Evolutionary conservation across 2,113 vertebrate species (phyloP).

Genomic region (Columbina picui): DNA sequence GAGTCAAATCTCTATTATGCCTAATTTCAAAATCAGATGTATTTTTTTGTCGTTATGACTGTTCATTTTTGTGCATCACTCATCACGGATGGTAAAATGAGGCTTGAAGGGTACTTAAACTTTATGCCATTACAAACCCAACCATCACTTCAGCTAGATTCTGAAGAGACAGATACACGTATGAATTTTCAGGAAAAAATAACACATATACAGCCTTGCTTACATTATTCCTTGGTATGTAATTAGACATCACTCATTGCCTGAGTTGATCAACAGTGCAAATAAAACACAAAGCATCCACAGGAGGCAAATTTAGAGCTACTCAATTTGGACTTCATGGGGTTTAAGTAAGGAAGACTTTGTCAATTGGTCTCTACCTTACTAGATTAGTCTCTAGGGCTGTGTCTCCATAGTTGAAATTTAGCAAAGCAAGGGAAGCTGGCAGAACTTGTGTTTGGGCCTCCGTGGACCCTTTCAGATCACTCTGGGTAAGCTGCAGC

Average conservation of each 20-base stretch:
- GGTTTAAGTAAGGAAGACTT: slow-evolving; percentile 17
- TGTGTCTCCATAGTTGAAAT: not conserved
- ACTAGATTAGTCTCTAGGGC: not conserved
- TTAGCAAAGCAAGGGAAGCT: not conserved
- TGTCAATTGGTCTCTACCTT: slow-evolving; percentile 5
- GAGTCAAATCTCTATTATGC: not conserved
- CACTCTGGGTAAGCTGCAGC: not conserved
- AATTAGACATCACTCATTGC: slow-evolving; percentile 40
- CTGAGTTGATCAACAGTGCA: slow-evolving; percentile 40
- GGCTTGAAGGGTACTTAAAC: not conserved
- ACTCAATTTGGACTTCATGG: slow-evolving; percentile 29
- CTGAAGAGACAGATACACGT: not conserved
- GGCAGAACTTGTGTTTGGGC: not conserved
- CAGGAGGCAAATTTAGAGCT: slow-evolving; percentile 49
- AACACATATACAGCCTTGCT: not conserved
- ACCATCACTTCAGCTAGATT: not conserved
- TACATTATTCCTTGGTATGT: not conserved
- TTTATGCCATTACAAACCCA: not conserved
- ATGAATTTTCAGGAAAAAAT: not conserved
- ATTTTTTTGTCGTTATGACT: not conserved
- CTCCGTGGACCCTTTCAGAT: rapidly evolving
- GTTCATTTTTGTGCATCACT: not conserved
- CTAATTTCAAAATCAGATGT: not conserved
- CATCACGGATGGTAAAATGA: not conserved
- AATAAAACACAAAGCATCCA: slow-evolving; percentile 41